phyloP scores from a whole-genome alignment of 2,888 invertebrate genomes.

The Lithophane ornitopus region DNA sequence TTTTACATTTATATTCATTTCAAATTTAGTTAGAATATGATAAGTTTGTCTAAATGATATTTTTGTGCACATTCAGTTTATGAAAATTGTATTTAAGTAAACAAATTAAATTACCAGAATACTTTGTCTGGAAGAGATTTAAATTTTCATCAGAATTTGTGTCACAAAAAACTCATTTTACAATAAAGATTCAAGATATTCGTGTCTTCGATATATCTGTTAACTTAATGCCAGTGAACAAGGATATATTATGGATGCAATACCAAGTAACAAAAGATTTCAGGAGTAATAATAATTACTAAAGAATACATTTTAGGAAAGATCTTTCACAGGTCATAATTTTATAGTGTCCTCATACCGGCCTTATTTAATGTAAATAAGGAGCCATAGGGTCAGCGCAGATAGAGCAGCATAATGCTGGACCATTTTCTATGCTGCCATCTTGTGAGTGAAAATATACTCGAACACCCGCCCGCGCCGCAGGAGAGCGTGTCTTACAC shows the following conservation, averaged over 20 bases:
- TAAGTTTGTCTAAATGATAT: conserved; percentile 41
- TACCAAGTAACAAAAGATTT: neutral
- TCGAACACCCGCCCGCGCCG: no score
- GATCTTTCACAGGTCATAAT: neutral
- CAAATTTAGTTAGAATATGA: conserved; percentile 46
- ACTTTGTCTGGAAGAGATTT: neutral
- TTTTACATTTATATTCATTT: conserved; percentile 63
- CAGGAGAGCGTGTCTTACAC: neutral
- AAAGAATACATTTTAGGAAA: neutral
- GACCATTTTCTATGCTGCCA: neutral
- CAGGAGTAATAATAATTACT: neutral
- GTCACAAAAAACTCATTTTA: neutral
- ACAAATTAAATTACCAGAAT: conserved; percentile 13
- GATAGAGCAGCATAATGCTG: neutral
- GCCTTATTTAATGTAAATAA: neutral
- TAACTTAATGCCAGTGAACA: conserved; percentile 30
- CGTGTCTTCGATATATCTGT: neutral
- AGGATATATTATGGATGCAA: conserved; percentile 3
- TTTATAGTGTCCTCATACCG: neutral
- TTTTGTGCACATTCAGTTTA: conserved; percentile 29
- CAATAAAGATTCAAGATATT: conserved; percentile 10
- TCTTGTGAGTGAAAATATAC: neutral
- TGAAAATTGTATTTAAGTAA: conserved; percentile 9
- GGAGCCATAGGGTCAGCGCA: neutral
- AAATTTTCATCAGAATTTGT: neutral